phyloP scores from a whole-genome alignment of 2,113 vertebrate genomes.

The Phalacrocorax carbo region DNA sequence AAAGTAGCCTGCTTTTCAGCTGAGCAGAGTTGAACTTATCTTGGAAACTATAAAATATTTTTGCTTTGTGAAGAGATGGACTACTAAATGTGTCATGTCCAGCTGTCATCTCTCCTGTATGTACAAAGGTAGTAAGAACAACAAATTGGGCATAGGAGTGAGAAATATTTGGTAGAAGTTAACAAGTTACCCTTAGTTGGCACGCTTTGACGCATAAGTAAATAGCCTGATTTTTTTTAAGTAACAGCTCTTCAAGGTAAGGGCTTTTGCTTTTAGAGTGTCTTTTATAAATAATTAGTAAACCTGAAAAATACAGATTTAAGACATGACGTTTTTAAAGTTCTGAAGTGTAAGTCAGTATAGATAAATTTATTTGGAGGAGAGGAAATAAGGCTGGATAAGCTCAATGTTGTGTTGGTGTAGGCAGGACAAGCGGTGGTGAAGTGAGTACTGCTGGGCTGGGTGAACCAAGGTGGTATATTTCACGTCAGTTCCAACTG shows the following conservation, averaged over 20 bases:
- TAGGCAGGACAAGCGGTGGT: not conserved
- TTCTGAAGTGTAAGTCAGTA: not conserved
- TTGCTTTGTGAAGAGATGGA: not conserved
- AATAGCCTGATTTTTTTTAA: not conserved
- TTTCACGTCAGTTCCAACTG: not conserved
- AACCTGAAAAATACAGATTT: not conserved
- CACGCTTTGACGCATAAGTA: not conserved
- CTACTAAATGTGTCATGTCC: not conserved
- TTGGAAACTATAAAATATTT: not conserved
- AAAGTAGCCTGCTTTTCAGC: not conserved
- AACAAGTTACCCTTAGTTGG: not conserved
- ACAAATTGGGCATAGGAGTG: not conserved
- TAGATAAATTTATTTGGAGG: not conserved
- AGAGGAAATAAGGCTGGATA: not conserved
- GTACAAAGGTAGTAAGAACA: not conserved
- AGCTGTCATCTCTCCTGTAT: not conserved
- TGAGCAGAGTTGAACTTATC: not conserved
- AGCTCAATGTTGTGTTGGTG: not conserved
- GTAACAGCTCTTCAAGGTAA: not conserved
- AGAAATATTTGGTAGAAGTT: not conserved
- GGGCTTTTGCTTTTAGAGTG: not conserved
- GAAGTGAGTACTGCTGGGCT: not conserved
- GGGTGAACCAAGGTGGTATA: not conserved
- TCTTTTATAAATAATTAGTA: not conserved
- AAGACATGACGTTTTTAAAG: not conserved